These are phyloP conservation scores for Pelosia muscerda DNA, from an alignment of 2,888 invertebrate genomes.

Conservation along the genomic window DNA sequence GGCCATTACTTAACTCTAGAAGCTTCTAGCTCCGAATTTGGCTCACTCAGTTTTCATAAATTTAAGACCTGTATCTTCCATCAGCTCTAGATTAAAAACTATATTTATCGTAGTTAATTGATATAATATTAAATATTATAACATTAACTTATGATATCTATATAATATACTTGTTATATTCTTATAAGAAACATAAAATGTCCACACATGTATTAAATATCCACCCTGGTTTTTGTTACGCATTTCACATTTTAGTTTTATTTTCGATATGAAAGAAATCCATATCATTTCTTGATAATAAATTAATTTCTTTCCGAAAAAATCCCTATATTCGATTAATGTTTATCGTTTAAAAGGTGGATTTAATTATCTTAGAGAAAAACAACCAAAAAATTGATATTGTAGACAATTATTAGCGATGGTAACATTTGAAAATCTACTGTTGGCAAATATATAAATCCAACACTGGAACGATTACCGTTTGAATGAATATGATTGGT, in stretches of 20 bases:
- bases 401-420: too few relatives aligned
- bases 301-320: neutral
- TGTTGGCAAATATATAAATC: neutral
- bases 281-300: neutral
- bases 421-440: neutral
- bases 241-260: neutral
- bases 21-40: neutral
- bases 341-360: neutral
- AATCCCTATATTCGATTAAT: neutral
- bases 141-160: neutral
- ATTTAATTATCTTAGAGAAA: too few relatives aligned
- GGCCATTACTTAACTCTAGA: neutral
- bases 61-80: neutral
- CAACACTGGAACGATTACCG: too few relatives aligned
- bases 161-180: neutral
- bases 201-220: too few relatives aligned
- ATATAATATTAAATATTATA: neutral
- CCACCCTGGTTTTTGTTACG: neutral
- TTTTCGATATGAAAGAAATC: too few relatives aligned
- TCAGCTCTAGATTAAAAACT: neutral
- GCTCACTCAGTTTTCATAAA: neutral
- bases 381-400: too few relatives aligned
- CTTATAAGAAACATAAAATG: neutral
- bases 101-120: neutral
- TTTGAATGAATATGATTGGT: neutral